A percentile compares a stretch with the other conserved stretches of the same genome.
Evolutionary conservation across 2,888 invertebrate species (phyloP).

Genomic region (Apodemia hepburni): DNA sequence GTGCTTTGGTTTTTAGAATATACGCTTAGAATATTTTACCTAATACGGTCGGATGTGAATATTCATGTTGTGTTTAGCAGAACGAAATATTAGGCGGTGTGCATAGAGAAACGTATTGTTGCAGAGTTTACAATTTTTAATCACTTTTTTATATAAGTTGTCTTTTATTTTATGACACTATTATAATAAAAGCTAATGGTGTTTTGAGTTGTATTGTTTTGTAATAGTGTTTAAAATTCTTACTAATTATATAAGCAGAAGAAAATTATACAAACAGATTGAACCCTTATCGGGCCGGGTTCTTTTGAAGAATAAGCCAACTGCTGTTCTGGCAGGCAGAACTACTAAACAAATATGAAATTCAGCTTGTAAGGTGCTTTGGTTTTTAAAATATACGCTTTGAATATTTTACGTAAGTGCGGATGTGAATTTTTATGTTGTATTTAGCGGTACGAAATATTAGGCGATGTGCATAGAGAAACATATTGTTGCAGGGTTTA

Average conservation of each 20-base stretch:
- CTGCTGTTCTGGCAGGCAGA: background rate
- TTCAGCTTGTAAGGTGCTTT: conserved; percentile 41
- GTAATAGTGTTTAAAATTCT: too few species aligned
- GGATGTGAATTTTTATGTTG: conserved; percentile 9
- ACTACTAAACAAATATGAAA: conserved; percentile 56
- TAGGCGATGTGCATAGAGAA: background rate
- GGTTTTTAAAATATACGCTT: conserved; percentile 36
- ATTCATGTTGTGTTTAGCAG: conserved; percentile 12
- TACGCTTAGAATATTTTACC: conserved; percentile 38
- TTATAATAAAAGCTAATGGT: too few species aligned
- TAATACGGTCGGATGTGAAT: conserved; percentile 26
- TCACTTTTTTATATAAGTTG: background rate
- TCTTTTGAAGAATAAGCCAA: too few species aligned
- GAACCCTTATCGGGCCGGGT: too few species aligned
- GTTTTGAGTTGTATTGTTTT: too few species aligned
- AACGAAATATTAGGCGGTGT: conserved; percentile 2
- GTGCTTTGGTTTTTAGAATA: conserved; percentile 36
- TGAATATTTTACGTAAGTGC: conserved; percentile 36
- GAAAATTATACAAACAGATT: too few species aligned
- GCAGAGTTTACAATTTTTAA: background rate
- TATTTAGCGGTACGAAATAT: background rate
- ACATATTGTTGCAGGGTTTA: background rate
- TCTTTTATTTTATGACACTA: too few species aligned
- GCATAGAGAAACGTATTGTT: background rate
- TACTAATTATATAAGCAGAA: too few species aligned